These are phyloP conservation scores for Periophthalmus magnuspinnatus DNA, from an alignment of 2,797 vertebrate species.

Conservation along the genomic window DNA sequence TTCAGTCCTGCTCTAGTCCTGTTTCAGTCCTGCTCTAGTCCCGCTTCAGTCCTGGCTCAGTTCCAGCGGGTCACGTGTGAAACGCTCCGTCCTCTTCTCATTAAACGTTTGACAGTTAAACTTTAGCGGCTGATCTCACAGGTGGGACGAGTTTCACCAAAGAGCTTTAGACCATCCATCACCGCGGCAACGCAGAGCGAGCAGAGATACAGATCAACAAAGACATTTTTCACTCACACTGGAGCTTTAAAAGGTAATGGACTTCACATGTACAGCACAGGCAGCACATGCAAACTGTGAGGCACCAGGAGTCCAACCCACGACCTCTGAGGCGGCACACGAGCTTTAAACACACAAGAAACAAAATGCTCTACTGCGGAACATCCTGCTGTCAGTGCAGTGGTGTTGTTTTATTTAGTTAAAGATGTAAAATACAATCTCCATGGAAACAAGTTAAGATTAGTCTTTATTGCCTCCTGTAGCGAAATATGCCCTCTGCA, in stretches of 20 bases:
- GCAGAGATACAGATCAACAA: neutral
- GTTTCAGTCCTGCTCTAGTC: neutral
- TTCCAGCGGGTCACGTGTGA: neutral
- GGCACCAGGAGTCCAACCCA: neutral
- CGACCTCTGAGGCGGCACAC: too few species aligned
- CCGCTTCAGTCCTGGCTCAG: neutral
- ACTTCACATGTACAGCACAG: neutral
- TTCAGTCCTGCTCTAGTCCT: too few species aligned
- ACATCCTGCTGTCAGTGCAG: too few species aligned
- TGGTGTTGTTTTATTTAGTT: too few species aligned
- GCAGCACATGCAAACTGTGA: too few species aligned
- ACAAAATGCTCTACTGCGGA: too few species aligned
- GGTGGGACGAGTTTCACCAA: conserved; percentile 43
- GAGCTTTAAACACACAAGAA: too few species aligned
- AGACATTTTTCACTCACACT: neutral
- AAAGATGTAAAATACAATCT: too few species aligned
- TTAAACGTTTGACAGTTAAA: neutral
- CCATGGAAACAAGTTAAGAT: too few species aligned
- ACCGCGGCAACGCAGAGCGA: conserved; percentile 21
- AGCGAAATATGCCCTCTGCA: too few species aligned
- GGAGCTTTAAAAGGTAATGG: neutral
- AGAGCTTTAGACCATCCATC: conserved; percentile 27
- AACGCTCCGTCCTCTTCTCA: neutral
- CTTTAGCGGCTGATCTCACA: conserved; percentile 41
- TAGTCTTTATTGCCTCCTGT: too few species aligned